Base-by-base conservation (phyloP, 2,797 vertebrate species). In the Rhyacichthys aspro region DNA sequence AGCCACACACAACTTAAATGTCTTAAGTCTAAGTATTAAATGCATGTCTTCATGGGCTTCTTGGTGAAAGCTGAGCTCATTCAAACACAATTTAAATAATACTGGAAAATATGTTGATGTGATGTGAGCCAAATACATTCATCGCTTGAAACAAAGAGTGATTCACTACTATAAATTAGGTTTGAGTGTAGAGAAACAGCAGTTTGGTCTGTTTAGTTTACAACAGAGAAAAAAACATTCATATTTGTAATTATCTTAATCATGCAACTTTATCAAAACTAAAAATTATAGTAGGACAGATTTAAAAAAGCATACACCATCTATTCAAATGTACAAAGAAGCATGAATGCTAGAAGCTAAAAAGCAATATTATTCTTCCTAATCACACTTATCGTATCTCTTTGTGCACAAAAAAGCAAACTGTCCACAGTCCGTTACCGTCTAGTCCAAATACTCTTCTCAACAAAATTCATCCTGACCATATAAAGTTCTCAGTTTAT, bases 341-440 rank as follows among this genome's bases (percentile, higher is more conserved):
- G 76, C 72, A 46, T 47, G 60, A 42, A 61, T 2, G 18, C 38
- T 57, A 45, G 77, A 74, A 74, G 19, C 38, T 55, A 45, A 78
- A 76, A 72, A 57, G 50, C 61, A 55, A 67, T 15, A 69, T 67
- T 45, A 50, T 70, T 15, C 44, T 60, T 61, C 56, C 17, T 65
- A 6, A 54, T 68, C 59, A 79, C 64, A 65, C 45, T 64, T 28
- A n/a, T 28, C 23, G 61, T 67, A 50, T 46, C 60, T 59, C 67
- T 62, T 55, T 60, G 78, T 82, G 75, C 76, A n/a, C n/a, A 88
- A 83, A 76, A 33, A 61, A 79, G 74, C 67, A 79, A 66, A 70
- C 11, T 47, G 65, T 72, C 55, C 61, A 66, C 53, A 65, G 38
- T 70, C 12, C 43, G 62, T 67, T 34, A 70, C 59, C 63, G 55